Base-by-base conservation (phyloP, 2,888 invertebrate genomes). In the Latrodectus elegans region DNA sequence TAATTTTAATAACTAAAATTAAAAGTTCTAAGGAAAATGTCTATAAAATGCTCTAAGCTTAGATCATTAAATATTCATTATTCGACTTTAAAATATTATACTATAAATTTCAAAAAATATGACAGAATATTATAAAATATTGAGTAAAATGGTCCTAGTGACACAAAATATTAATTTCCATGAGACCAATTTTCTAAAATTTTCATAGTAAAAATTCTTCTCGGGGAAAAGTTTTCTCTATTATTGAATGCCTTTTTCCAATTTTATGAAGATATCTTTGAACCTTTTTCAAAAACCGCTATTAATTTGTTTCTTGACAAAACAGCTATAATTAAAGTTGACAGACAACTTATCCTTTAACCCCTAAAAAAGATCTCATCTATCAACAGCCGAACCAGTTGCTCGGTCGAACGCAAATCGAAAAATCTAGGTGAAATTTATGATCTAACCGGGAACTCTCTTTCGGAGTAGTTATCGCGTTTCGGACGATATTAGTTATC, bases 401-500 rank as follows among this genome's bases (percentile, higher is more conserved):
- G 82, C 82, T 82, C 49, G 55, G 80, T 26, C 60, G 71, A 60
- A 55, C 49, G 17, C 51, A 64, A 64, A 52, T 65, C 67, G 38
- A 77, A 77, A 77, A 77, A 67, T 68, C 77, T n/a, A 68, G 51
- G 67, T 17, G 17, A 65, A 74, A 82, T 82, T 74, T 82, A 82
- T 82, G 82, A 74, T 82, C 68, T 52, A 38, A 38, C 4, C 38
- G 38, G 38, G 38, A 38, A 51, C 82, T 38, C 38, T 22, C 68
- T 10, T 60, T 49, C 60, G 14, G n/a, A 38, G 53, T 72, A 72
- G 64, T 84, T 84, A 84, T 84, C 78, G 65, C 77, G 51, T 67
- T 22, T 26, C 26, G 67, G 67, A 67, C 73, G 78, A 78, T 84
- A 84, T 78, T 84, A 73, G 84, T 84, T 72, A 84, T 78, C 77